Base-by-base conservation (phyloP, 2,888 invertebrate species). In the Chymomyza amoena region DNA sequence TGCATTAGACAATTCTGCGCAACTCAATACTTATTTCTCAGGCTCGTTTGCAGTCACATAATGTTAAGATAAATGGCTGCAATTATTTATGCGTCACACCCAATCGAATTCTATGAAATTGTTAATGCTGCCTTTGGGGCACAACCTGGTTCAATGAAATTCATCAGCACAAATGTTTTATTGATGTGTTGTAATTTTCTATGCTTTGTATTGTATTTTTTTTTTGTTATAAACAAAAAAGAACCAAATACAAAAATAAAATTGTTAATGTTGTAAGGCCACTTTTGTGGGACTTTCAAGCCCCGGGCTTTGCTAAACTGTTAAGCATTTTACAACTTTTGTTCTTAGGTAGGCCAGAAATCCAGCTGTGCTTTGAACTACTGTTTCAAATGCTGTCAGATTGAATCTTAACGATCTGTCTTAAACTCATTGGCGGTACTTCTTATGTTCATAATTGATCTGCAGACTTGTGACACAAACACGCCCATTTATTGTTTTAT, bases 61-160 rank as follows among this genome's bases (percentile, higher is more conserved):
- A 83, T 84, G 82, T 78, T 75, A 68, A 80, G 85, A 83, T 84
- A 84, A 84, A 80, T 87, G 66, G 68, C 77, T 71, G 73, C 87
- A 84, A 85, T 84, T 87, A 84, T 87, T 87, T 80, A 82, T 80
- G 85, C 87, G 80, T 84, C 87, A 87, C 87, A 87, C 83, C 80
- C 80, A 84, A 87, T 84, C 78, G 84, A 74, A 79, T 72, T 66
- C 71, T 72, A 66, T 60, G 72, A 51, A n/a, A 51, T 50, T 18
- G 32, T 52, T 69, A 71, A 72, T 61, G 71, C 66, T 72, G 71
- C 71, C 71, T 51, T 16, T 52, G 72, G 66, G 16, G 32, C 51
- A 66, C 72, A 72, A 51, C 54, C 69, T 28, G 39, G 4, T 64
- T 76, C 70, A 70, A 78, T 75, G 66, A 75, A 73, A 61, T 39